phyloP scores from a whole-genome alignment of 2,797 vertebrate species.

The Eupleurogrammus muticus region DNA sequence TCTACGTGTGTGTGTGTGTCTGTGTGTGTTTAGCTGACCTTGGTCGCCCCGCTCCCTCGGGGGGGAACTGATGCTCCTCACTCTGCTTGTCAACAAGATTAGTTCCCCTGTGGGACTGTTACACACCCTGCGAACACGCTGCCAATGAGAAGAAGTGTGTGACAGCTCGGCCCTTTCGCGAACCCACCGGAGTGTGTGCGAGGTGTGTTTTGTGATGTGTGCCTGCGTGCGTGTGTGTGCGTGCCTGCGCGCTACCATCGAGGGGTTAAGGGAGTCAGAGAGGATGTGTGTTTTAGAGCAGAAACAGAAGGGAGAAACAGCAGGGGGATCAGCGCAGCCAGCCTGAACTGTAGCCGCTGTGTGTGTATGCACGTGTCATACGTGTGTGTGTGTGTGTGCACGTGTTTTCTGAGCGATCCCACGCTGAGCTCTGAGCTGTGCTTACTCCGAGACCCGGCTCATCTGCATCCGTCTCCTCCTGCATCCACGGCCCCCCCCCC shows the following conservation, averaged over 20 bases:
- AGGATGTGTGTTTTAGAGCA: slow-evolving; percentile 75
- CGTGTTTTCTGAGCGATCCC: slow-evolving; percentile 46
- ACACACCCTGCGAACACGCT: slow-evolving; percentile 64
- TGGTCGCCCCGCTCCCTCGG: slow-evolving; percentile 50
- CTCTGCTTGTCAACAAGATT: slow-evolving; percentile 79
- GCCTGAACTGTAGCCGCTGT: slow-evolving; percentile 60
- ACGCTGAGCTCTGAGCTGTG: slow-evolving; percentile 68
- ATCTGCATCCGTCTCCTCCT: slow-evolving; percentile 61
- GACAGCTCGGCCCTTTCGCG: slow-evolving; percentile 60
- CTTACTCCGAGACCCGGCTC: slow-evolving; percentile 63
- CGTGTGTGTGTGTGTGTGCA: slow-evolving; percentile 20
- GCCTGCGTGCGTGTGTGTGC: not conserved
- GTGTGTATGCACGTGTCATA: slow-evolving; percentile 43
- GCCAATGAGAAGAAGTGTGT: slow-evolving; percentile 61
- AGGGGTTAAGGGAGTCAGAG: slow-evolving; percentile 62
- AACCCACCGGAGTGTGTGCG: slow-evolving; percentile 41
- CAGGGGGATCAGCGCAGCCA: slow-evolving; percentile 68
- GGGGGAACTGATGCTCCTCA: slow-evolving; percentile 73
- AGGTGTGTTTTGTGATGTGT: slow-evolving; percentile 15
- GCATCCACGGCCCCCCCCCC: not conserved
- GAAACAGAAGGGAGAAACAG: slow-evolving; percentile 75
- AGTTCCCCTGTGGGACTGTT: slow-evolving; percentile 73
- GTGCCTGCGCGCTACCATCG: slow-evolving; percentile 28
- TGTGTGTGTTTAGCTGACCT: slow-evolving; percentile 60
- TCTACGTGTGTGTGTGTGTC: slow-evolving; percentile 30